A percentile compares a stretch with the other conserved stretches of the same genome.
Evolutionary conservation across 2,113 vertebrate species (phyloP).

Genomic region (Gorsachius goisagi): DNA sequence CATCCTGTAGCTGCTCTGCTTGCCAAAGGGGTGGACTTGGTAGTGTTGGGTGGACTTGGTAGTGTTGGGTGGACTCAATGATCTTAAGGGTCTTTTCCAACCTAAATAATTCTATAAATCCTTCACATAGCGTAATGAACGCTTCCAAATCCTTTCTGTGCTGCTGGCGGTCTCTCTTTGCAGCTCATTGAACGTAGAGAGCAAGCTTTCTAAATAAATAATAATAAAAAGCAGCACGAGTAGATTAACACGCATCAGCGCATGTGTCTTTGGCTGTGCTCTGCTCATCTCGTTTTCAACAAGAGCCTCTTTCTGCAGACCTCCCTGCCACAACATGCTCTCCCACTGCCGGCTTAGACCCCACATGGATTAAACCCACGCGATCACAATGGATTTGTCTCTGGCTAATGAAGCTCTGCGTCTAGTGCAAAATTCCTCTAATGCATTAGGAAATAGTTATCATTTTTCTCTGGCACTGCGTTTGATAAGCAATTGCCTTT

Average conservation of each 20-base stretch:
- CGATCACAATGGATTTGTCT: background rate
- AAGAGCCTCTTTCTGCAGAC: background rate
- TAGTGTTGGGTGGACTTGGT: background rate
- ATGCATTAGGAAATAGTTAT: constrained; percentile 30
- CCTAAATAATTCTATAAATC: background rate
- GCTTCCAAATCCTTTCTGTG: background rate
- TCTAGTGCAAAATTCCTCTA: background rate
- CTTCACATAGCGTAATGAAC: accelerated
- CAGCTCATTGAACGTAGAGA: accelerated
- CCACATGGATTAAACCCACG: background rate
- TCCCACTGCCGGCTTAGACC: background rate
- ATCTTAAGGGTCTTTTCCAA: background rate
- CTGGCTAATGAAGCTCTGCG: background rate
- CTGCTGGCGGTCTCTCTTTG: background rate
- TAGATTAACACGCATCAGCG: background rate
- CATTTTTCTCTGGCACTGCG: background rate
- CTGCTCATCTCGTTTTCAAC: background rate
- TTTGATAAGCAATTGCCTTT: constrained; percentile 41
- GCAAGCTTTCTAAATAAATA: background rate
- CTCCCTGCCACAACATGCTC: background rate
- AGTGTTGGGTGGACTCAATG: too few relatives aligned
- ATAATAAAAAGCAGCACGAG: background rate
- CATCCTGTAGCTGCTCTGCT: background rate
- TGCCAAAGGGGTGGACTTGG: background rate
- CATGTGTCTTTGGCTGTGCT: background rate